These are phyloP conservation scores for Dioctria rufipes DNA, from an alignment of 2,888 invertebrate species.

Conservation along the genomic window DNA sequence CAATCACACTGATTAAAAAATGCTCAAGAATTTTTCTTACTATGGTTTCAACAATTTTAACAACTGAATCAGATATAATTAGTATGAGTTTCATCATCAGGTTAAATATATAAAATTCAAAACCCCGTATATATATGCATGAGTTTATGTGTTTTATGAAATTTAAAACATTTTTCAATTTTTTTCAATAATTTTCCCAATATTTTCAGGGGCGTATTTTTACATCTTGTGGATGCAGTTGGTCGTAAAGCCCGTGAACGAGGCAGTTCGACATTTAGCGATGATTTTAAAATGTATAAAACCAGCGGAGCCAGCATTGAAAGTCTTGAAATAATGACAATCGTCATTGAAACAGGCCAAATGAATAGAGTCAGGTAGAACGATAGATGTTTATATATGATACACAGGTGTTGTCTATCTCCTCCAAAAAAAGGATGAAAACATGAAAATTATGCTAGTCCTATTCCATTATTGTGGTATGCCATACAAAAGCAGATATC, in stretches of 20 bases:
- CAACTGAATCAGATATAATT: no score
- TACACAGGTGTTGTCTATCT: not conserved
- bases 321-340: conserved; percentile 48
- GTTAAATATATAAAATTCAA: not conserved
- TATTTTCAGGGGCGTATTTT: conserved; percentile 47
- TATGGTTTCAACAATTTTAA: no score
- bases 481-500: conserved; percentile 33
- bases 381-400: not conserved
- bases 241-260: conserved; percentile 46
- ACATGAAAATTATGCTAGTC: not conserved
- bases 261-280: conserved; percentile 49
- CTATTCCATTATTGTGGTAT: not conserved
- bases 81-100: not conserved
- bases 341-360: conserved; percentile 45
- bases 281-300: conserved; percentile 46
- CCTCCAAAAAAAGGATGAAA: not conserved
- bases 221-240: conserved; percentile 48
- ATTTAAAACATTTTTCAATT: not conserved
- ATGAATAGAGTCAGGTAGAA: conserved; percentile 44
- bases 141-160: not conserved
- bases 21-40: no score
- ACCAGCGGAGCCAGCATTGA: conserved; percentile 45
- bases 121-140: not conserved
- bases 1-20: no score
- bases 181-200: conserved; percentile 10